These are phyloP conservation scores for Agrilus planipennis DNA, from an alignment of 1,140 invertebrate species.

Conservation along the genomic window DNA sequence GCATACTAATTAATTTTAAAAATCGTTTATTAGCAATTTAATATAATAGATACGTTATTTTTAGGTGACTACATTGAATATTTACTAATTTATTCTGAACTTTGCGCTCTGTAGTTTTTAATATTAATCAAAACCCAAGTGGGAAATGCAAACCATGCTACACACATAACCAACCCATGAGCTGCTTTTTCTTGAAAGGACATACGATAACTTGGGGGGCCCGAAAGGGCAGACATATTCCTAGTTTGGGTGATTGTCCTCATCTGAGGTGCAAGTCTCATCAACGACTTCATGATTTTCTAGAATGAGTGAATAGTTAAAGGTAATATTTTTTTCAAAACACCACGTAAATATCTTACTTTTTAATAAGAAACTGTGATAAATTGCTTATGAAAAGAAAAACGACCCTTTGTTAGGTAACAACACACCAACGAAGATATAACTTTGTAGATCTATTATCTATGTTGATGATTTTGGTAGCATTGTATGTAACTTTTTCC, in stretches of 20 bases:
- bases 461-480: no score
- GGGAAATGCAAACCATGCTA: slow-evolving; percentile 15
- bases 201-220: slow-evolving; percentile 18
- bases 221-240: slow-evolving; percentile 17
- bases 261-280: slow-evolving; percentile 7
- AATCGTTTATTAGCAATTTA: no score
- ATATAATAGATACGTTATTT: neutral
- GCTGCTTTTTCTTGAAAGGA: slow-evolving; percentile 16
- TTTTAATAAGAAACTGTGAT: no score
- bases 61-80: neutral
- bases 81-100: slow-evolving; percentile 5
- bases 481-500: no score
- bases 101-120: slow-evolving; percentile 16
- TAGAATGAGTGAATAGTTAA: no score
- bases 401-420: no score
- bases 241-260: slow-evolving; percentile 5
- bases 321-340: no score
- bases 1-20: no score
- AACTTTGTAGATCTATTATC: no score
- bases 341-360: no score
- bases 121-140: slow-evolving; percentile 20
- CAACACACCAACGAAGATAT: no score
- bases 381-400: no score
- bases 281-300: slow-evolving; percentile 7
- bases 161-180: slow-evolving; percentile 15